Percentiles rank a stretch among this genome's conserved stretches.
phyloP scores from a whole-genome alignment of 2,888 invertebrate genomes.

The Alloscopus bannaensis region DNA sequence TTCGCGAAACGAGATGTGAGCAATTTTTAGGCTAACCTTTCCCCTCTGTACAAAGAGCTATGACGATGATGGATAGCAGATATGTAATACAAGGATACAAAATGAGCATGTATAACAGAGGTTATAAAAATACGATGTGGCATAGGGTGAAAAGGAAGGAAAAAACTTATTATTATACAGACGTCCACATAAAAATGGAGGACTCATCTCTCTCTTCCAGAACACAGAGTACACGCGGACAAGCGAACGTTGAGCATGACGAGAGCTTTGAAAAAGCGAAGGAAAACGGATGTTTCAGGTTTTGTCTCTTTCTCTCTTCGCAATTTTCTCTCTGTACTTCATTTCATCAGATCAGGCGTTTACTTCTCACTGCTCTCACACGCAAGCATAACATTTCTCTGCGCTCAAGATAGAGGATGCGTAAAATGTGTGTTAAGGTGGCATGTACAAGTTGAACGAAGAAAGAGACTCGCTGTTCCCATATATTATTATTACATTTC shows the following conservation, averaged over 20 bases:
- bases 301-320: not conserved
- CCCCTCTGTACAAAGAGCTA: not conserved
- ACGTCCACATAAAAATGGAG: not conserved
- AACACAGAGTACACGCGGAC: too few relatives aligned
- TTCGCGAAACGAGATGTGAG: too few relatives aligned
- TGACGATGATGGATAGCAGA: conserved; percentile 4
- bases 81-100: conserved; percentile 7
- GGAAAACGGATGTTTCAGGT: not conserved
- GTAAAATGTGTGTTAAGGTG: conserved; percentile 11
- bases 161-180: not conserved
- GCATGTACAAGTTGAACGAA: not conserved
- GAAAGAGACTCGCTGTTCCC: not conserved
- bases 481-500: not conserved
- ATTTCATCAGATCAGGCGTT: not conserved
- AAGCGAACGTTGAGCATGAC: not conserved
- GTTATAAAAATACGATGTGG: too few relatives aligned
- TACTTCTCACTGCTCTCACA: not conserved
- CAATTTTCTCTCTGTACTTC: not conserved
- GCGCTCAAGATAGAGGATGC: not conserved
- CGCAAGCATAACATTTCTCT: not conserved
- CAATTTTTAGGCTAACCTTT: too few relatives aligned
- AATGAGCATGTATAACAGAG: not conserved
- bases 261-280: not conserved
- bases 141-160: not conserved
- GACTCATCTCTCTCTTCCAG: too few relatives aligned